Percentiles rank a stretch among this genome's conserved stretches.
Evolutionary conservation across 2,797 vertebrate species (phyloP).

Genomic region (Epinephelus awoara): DNA sequence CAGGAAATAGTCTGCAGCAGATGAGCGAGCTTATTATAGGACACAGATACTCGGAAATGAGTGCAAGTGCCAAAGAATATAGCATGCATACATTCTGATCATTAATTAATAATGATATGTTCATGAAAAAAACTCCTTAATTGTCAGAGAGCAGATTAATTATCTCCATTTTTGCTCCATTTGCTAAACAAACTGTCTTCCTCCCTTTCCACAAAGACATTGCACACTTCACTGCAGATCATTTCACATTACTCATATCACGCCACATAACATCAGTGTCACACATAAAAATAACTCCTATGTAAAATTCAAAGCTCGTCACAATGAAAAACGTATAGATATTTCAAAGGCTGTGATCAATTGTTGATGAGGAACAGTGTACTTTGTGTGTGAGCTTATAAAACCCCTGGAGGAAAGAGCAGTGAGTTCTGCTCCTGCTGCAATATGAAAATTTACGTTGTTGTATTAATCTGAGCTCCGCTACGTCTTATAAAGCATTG

Average conservation of each 20-base stretch:
- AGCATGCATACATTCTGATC: background rate
- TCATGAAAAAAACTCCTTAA: background rate
- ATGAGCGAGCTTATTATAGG: background rate
- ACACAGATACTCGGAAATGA: background rate
- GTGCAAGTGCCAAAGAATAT: background rate
- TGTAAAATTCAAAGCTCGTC: conserved; percentile 43
- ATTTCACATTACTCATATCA: conserved; percentile 5
- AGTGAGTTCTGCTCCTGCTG: background rate
- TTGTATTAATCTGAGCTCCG: background rate
- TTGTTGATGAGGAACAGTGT: conserved; percentile 27
- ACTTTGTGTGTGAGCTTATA: background rate
- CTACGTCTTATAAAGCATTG: background rate
- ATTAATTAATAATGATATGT: background rate
- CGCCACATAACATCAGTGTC: conserved; percentile 8
- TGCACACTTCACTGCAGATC: background rate
- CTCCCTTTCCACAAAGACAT: conserved; percentile 1
- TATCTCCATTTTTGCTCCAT: background rate
- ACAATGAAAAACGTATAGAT: conserved; percentile 7
- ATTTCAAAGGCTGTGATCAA: conserved; percentile 21
- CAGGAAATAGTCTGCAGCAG: background rate
- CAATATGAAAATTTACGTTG: background rate
- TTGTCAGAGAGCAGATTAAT: background rate
- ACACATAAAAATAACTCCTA: background rate
- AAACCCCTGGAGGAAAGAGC: accelerated
- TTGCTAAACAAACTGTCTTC: background rate